Percentiles rank a stretch among this genome's conserved stretches.
Evolutionary conservation across 2,797 vertebrate genomes (phyloP).

Genomic region (Pipistrellus pygmaeus): DNA sequence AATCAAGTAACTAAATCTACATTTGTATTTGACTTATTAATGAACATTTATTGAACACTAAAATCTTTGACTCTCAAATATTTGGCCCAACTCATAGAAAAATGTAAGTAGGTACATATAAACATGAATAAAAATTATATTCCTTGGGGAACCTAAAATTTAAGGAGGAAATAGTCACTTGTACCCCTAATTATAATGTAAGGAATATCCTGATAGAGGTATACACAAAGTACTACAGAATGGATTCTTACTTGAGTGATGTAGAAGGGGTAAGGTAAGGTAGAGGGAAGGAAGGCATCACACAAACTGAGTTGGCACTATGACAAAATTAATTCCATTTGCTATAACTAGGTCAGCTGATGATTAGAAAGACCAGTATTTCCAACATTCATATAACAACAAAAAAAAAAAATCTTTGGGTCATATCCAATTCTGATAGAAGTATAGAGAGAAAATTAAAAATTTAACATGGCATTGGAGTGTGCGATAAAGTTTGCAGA

Average conservation of each 20-base stretch:
- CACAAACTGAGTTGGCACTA: neutral
- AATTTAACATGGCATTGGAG: neutral
- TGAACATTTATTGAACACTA: neutral
- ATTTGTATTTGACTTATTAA: constrained; percentile 51
- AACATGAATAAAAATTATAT: constrained; percentile 25
- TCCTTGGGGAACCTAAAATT: neutral
- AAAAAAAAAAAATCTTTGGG: neutral
- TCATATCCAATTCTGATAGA: neutral
- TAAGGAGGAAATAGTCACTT: neutral
- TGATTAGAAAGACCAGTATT: neutral
- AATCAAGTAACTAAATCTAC: constrained; percentile 28
- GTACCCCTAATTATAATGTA: neutral
- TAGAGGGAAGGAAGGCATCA: neutral
- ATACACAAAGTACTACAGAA: neutral
- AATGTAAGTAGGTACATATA: neutral
- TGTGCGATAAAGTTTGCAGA: neutral
- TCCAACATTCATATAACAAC: neutral
- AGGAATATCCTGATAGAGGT: neutral
- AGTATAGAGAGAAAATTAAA: neutral
- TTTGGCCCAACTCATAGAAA: neutral
- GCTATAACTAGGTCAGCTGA: neutral
- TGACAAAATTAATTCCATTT: constrained; percentile 35
- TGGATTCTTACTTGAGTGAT: neutral
- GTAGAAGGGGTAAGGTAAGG: neutral
- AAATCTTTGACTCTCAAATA: constrained; percentile 34